Evolutionary conservation across 2,888 invertebrate genomes (phyloP), one percentile per base, ranked within the genome.

Genomic region (Pachliopta kotzebuea): DNA sequence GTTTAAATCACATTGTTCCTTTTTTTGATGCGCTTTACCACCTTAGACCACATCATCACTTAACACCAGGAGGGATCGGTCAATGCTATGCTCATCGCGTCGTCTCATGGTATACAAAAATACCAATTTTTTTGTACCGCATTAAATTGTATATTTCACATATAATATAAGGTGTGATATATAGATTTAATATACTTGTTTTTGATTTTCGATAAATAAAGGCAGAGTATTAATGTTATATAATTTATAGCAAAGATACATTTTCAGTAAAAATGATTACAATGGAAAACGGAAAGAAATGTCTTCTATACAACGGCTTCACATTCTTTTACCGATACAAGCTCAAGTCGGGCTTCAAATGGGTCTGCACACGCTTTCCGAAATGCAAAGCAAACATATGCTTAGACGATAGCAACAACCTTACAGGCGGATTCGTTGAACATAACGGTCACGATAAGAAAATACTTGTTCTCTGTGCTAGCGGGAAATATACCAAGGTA

Each of bases 381-480:
- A 68, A 68, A 17, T 78, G 78, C 67, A 73, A 69, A 55, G 72
- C 76, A 0, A 69, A 58, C 45, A 56, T 85, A 0, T 76, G 72
- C 49, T 71, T 85, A 2, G 75, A 80, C 37, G 78, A 78, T 0
- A 17, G 69, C 3, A 70, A 74, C 26, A 63, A 66, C 7, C 70
- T 84, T 4, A n/a, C 77, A 2, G 65, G 73, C 6, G 60, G 71
- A 18, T 63, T 62, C 17, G 37, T 69, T 0, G 24, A 65, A 1
- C 83, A 83, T 57, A 65, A 66, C 4, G 50, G 45, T 23, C 83
- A 83, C 65, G 63, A 66, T 8, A 76, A 68, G 54, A 69, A 64
- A 8, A 42, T 14, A 56, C 54, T 65, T 11, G 7, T 65, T 14
- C 52, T 56, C 17, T 60, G 62, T 24, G 50, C 67, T 14, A 62